Base-by-base conservation (phyloP, 2,888 invertebrate genomes). In the Tinea semifulvella region DNA sequence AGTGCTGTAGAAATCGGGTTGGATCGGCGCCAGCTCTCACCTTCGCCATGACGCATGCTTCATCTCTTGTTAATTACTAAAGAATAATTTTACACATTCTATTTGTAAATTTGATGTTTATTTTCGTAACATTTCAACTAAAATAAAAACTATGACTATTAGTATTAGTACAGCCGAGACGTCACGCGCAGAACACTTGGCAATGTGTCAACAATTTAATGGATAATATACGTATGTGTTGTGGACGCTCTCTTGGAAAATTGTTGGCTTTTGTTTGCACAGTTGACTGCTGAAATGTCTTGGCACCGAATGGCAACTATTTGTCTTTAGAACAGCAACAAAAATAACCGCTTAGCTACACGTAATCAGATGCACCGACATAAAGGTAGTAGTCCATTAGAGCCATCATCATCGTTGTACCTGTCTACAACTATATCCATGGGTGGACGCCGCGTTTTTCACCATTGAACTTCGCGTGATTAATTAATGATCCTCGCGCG, bases 11-110 rank as follows among this genome's bases (percentile, higher is more conserved):
- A 31, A 11, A 11, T 22, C 6, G 4, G 6, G 50, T 54, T 75
- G 79, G 76, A 68, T 43, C 44, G 39, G 35, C 13, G 69, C 77
- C 79, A 77, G 72, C 61, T 67, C 70, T 68, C 54, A 20, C 35
- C 16, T 11, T 19, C 36, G 25, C 36, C 22, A 19, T 36, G 36
- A 44, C 44, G 44, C 22, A 35, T 11, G 22, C 22, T 13, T 40
- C 22, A 22, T 40, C 40, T 19, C n/a, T 22, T 22, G 18, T 36
- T 14, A 16, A 31, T 18, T 36, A 36, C 36, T 36, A 3, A 16
- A 36, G n/a, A n/a, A 13, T 31, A 31, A 14, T 36, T 36, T 36
- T 36, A 31, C 14, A 31, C 13, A 13, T n/a, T 31, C 31, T 36
- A 18, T 36, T 36, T 36, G 36, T 36, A 18, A 36, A 18, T 17